Conservation (phyloP, 2,888 invertebrate species). For the Vanessa cardui region DNA sequence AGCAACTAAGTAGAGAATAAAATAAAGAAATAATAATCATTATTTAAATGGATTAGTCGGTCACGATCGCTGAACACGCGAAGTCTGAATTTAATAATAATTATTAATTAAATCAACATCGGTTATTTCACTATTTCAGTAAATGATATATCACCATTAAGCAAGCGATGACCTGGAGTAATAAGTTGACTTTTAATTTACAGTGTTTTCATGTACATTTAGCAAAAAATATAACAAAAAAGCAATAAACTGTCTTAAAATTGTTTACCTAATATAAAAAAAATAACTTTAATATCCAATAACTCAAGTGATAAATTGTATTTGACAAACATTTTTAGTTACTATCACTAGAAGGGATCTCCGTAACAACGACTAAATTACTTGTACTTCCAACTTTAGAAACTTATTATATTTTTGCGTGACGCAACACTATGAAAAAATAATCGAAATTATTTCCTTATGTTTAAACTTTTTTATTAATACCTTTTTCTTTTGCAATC, state of each 20-base stretch:
- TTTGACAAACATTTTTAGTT: constrained; percentile 13
- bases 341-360: constrained; percentile 21
- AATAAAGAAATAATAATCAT: constrained; percentile 9
- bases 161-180: not conserved
- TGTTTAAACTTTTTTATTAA: constrained; percentile 7
- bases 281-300: too few species aligned
- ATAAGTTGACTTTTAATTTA: too few species aligned
- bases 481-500: constrained; percentile 16
- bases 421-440: constrained; percentile 34
- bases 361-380: constrained; percentile 33
- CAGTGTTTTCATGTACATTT: too few species aligned
- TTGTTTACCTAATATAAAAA: too few species aligned
- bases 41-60: constrained; percentile 11
- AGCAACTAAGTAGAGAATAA: not conserved
- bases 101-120: constrained; percentile 11
- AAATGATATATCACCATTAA: not conserved
- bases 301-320: not conserved
- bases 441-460: constrained; percentile 19
- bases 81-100: constrained; percentile 14
- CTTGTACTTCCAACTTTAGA: constrained; percentile 28
- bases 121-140: not conserved
- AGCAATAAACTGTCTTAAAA: not conserved
- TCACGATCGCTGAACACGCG: constrained; percentile 18
- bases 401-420: constrained; percentile 34
- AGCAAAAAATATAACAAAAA: not conserved